phyloP scores from a whole-genome alignment of 2,888 invertebrate genomes.

The Orthosia gracilis region DNA sequence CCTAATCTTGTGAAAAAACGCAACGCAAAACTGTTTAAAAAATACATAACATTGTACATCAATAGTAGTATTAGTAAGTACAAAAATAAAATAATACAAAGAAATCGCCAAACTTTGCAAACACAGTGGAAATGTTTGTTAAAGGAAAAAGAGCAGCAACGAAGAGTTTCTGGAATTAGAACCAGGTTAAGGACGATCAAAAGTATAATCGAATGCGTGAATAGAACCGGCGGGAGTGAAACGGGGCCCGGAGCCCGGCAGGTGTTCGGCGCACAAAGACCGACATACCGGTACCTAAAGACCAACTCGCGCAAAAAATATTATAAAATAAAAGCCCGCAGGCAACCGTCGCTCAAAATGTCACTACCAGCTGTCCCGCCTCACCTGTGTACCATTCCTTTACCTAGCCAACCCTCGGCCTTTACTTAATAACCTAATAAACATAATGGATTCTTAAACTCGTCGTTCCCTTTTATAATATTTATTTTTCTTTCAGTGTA shows the following conservation, averaged over 20 bases:
- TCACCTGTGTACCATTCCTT: slow-evolving; percentile 77
- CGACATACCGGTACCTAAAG: slow-evolving; percentile 70
- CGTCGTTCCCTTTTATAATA: slow-evolving; percentile 34
- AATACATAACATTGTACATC: not conserved
- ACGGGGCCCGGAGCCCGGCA: slow-evolving; percentile 76
- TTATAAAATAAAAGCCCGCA: slow-evolving; percentile 75
- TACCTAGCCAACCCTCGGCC: slow-evolving; percentile 64
- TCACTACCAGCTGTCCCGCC: slow-evolving; percentile 84
- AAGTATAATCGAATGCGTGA: slow-evolving; percentile 68
- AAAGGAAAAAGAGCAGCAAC: slow-evolving; percentile 46
- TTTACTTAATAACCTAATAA: slow-evolving; percentile 62
- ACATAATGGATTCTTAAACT: slow-evolving; percentile 50
- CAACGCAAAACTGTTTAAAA: not conserved
- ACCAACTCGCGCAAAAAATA: slow-evolving; percentile 78
- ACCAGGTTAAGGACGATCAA: slow-evolving; percentile 73
- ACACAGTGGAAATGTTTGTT: slow-evolving; percentile 17
- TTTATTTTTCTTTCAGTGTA: slow-evolving; percentile 18
- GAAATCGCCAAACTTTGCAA: slow-evolving; percentile 3
- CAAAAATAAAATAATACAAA: slow-evolving; percentile 5
- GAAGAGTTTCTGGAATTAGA: slow-evolving; percentile 60
- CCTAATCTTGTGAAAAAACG: not conserved
- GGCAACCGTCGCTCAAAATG: slow-evolving; percentile 80
- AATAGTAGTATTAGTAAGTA: not conserved
- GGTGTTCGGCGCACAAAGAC: slow-evolving; percentile 85
- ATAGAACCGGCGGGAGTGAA: slow-evolving; percentile 75